Conservation (phyloP, 2,113 vertebrate genomes). For the Atractosteus spatula region DNA sequence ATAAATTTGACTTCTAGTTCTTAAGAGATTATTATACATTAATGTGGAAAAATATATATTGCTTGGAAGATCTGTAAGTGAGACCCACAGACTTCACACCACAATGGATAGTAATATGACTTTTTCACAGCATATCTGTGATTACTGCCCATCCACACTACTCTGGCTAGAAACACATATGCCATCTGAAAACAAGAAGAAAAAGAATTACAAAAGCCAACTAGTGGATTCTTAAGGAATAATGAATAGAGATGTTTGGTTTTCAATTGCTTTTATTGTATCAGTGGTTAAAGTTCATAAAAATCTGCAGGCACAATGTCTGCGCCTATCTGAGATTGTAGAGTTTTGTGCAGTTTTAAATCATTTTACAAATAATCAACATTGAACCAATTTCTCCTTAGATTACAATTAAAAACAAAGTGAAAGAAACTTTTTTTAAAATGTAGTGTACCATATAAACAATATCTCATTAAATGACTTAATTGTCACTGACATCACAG, state of each 20-base stretch:
- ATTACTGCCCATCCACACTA: neutral
- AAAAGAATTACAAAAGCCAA: slow-evolving; percentile 31
- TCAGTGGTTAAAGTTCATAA: slow-evolving; percentile 73
- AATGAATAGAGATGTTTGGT: slow-evolving; percentile 42
- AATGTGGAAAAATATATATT: neutral
- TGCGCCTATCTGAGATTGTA: slow-evolving; percentile 39
- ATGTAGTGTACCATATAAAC: slow-evolving; percentile 56
- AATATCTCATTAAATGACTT: slow-evolving; percentile 29
- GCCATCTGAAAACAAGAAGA: too few relatives aligned
- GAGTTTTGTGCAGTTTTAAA: slow-evolving; percentile 65
- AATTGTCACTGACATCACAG: slow-evolving; percentile 33
- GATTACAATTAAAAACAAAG: slow-evolving; percentile 46
- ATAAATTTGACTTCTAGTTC: neutral
- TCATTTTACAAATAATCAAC: slow-evolving; percentile 52
- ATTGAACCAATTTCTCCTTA: slow-evolving; percentile 44
- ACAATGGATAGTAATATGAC: neutral
- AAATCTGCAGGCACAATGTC: slow-evolving; percentile 50
- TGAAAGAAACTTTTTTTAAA: slow-evolving; percentile 31
- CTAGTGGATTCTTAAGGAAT: slow-evolving; percentile 4
- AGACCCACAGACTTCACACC: neutral
- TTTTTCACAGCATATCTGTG: neutral
- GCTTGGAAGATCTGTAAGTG: too few relatives aligned
- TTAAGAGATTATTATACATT: neutral
- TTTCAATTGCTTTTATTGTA: slow-evolving; percentile 72
- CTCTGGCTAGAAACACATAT: too few relatives aligned